These are phyloP conservation scores for Carposina sasakii DNA, from an alignment of 1,140 invertebrate genomes.

Conservation along the genomic window DNA sequence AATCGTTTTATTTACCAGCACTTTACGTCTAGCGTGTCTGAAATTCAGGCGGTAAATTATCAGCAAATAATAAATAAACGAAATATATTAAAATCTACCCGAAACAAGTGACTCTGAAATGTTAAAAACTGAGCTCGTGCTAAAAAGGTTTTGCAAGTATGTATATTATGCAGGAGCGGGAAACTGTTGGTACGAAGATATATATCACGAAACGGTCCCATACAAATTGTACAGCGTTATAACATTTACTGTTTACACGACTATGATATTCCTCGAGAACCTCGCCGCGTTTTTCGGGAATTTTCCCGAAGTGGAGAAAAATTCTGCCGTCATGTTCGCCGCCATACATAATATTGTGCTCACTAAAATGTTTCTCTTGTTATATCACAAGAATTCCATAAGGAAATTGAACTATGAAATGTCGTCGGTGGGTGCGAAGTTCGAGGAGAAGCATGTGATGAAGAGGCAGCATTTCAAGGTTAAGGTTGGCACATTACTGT, in stretches of 20 bases:
- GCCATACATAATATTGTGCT: constrained; percentile 60
- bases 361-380: constrained; percentile 52
- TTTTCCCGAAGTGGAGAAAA: constrained; percentile 59
- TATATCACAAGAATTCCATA: constrained; percentile 54
- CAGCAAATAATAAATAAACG: too few relatives aligned
- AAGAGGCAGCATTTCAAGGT: constrained; percentile 48
- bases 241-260: constrained; percentile 46
- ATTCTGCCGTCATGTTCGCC: constrained; percentile 57
- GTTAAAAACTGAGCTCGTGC: constrained; percentile 38
- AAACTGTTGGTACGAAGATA: constrained; percentile 49
- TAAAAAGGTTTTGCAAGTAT: constrained; percentile 45
- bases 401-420: constrained; percentile 57
- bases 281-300: constrained; percentile 49
- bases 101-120: too few relatives aligned
- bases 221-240: constrained; percentile 44
- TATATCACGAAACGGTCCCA: constrained; percentile 32
- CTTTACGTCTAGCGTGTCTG: too few relatives aligned
- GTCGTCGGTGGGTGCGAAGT: constrained; percentile 39
- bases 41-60: too few relatives aligned
- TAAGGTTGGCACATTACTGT: constrained; percentile 43
- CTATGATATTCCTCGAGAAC: constrained; percentile 59
- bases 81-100: constrained; percentile 29
- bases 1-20: too few relatives aligned
- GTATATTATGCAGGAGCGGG: constrained; percentile 49
- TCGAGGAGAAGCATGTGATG: constrained; percentile 45